phyloP scores from a whole-genome alignment of 2,113 vertebrate genomes.

The Etheostoma spectabile region DNA sequence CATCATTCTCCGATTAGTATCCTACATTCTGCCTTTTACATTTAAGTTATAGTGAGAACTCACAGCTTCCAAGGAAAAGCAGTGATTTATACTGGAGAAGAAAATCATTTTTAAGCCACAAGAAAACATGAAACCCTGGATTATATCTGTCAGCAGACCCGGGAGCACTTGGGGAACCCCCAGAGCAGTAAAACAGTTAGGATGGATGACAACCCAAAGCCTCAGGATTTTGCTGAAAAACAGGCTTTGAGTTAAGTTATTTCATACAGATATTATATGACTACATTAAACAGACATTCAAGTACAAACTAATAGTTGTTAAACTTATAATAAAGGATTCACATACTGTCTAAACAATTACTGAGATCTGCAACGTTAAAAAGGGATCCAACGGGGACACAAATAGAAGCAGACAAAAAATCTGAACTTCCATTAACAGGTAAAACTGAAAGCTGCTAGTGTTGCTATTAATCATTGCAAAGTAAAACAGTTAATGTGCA shows the following conservation, averaged over 20 bases:
- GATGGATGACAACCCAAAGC: conserved; percentile 24
- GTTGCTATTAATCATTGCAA: not conserved
- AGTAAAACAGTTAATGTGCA: not conserved
- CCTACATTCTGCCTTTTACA: not conserved
- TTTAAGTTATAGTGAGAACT: not conserved
- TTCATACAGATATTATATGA: not conserved
- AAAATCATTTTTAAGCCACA: conserved; percentile 18
- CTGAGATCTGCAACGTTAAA: not conserved
- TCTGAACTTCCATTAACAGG: not conserved
- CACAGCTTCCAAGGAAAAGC: not conserved
- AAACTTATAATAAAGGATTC: not conserved
- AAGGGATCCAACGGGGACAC: not conserved
- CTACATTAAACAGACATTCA: not conserved
- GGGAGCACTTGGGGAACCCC: not conserved
- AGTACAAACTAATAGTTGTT: not conserved
- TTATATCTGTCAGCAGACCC: conserved; percentile 14
- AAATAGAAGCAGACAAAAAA: conserved; percentile 14
- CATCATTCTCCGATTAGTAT: conserved; percentile 1
- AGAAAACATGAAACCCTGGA: conserved; percentile 17
- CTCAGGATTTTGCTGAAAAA: not conserved
- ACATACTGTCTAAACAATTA: not conserved
- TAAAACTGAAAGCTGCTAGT: not conserved
- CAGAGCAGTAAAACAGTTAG: not conserved
- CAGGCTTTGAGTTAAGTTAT: not conserved
- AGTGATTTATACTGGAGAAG: not conserved